Evolutionary conservation across 2,797 vertebrate species (phyloP), one percentile per base, ranked within the genome.

Genomic region (Podarcis siculus): DNA sequence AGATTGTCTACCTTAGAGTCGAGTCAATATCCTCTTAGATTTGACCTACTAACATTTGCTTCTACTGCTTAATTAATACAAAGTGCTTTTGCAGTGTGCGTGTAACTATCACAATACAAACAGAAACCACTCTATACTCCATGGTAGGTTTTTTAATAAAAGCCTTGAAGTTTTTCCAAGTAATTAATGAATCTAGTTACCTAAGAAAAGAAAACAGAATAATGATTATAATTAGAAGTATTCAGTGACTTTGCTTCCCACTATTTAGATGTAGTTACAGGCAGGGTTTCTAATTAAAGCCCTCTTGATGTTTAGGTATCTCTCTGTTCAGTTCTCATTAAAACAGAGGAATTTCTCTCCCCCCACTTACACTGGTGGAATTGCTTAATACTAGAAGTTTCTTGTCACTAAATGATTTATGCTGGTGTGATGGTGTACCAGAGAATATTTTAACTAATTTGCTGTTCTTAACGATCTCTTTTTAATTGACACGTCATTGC

Each of bases 201-300:
- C 91, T 93, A 90, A 89, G 93, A 94, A 93, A 90, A 81, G 94
- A 95, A 95, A 95, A 96, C 94, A 95, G 94, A 95, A 95, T 92
- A 91, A 96, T 95, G 88, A 95, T 93, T 92, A 93, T 94, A 95
- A 96, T 95, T 96, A 95, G 94, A 91, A 96, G 79, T 88, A 84
- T 95, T 95, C 92, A 88, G 91, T 92, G 91, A 87, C 91, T 86
- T 87, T 94, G 94, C 95, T 95, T 91, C 94, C 8, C 7, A 94
- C 92, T 95, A 93, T 95, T 95, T 94, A 92, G 92, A 93, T 89
- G 87, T 95, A 95, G 92, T 95, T 96, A 96, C 93, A 95, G 94
- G 94, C 94, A 95, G 88, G 88, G 94, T 94, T 92, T 93, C 93
- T 95, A 95, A 96, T 96, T 96, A 95, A 95, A 95, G 92, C 87